Percentiles rank a stretch among this genome's conserved stretches.
Conservation (phyloP, 2,888 invertebrate genomes). For the Leptopterna dolabrata region DNA sequence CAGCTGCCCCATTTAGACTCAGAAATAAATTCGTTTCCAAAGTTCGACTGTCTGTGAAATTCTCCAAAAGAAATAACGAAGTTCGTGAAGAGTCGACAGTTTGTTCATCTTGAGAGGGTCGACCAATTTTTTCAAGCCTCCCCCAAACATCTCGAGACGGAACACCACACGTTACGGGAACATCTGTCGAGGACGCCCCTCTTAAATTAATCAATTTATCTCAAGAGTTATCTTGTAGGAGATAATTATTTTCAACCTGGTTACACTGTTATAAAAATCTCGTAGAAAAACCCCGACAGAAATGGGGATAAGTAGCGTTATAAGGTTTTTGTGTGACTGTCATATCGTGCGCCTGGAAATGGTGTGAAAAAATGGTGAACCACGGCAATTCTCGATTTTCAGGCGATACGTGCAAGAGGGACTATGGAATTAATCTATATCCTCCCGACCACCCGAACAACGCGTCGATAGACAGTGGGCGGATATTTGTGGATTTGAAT, state of each 20-base stretch:
- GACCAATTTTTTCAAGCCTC: no score
- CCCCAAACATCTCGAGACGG: no score
- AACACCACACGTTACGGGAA: neutral
- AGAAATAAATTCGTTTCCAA: no score
- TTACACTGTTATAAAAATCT: neutral
- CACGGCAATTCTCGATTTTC: neutral
- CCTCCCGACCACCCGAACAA: neutral
- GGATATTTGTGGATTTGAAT: neutral
- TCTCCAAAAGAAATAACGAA: no score
- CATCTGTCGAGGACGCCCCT: neutral
- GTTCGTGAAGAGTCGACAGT: neutral
- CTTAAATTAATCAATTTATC: neutral
- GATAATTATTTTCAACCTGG: neutral
- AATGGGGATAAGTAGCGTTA: no score
- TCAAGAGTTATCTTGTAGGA: neutral
- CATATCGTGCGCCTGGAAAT: no score
- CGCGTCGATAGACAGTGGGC: neutral
- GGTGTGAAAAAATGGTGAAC: neutral
- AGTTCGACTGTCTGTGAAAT: no score
- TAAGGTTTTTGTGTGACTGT: no score
- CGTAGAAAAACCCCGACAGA: neutral
- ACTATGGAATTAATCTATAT: neutral
- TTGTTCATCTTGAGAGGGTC: neutral
- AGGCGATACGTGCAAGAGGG: neutral
- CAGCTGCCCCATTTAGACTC: no score